Percentiles rank a stretch among this genome's conserved stretches.
Evolutionary conservation across 1,140 invertebrate species (phyloP).

Genomic region (Sipha flava): DNA sequence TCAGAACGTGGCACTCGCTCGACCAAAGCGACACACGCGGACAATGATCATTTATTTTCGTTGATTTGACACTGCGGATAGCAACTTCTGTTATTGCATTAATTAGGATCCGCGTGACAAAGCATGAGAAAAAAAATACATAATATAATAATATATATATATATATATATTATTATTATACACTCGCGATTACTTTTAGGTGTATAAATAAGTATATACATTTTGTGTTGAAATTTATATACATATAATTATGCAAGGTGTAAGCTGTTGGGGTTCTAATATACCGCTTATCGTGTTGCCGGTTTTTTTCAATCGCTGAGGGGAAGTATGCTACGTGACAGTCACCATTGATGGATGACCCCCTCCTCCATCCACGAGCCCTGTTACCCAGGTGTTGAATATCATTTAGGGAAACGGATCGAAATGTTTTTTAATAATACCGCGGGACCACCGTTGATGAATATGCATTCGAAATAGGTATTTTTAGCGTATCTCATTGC

Average conservation of each 20-base stretch:
- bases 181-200: too few species aligned
- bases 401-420: neutral
- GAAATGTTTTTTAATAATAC: neutral
- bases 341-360: conserved; percentile 15
- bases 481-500: neutral
- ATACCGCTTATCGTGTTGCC: neutral
- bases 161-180: too few species aligned
- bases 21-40: neutral
- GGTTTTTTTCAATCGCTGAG: neutral
- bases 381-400: conserved; percentile 24
- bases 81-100: too few species aligned
- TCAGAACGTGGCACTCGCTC: neutral
- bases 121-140: neutral
- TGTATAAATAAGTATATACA: too few species aligned
- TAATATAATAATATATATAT: neutral
- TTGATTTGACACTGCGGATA: neutral
- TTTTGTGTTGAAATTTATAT: neutral
- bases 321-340: neutral
- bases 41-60: neutral
- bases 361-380: neutral
- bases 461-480: neutral
- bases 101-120: neutral
- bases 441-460: neutral
- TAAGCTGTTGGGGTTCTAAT: neutral
- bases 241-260: neutral